Percentiles rank a stretch among this genome's conserved stretches.
These are phyloP conservation scores for Phenacoccus solenopsis DNA, from an alignment of 1,140 invertebrate species.

Conservation along the genomic window DNA sequence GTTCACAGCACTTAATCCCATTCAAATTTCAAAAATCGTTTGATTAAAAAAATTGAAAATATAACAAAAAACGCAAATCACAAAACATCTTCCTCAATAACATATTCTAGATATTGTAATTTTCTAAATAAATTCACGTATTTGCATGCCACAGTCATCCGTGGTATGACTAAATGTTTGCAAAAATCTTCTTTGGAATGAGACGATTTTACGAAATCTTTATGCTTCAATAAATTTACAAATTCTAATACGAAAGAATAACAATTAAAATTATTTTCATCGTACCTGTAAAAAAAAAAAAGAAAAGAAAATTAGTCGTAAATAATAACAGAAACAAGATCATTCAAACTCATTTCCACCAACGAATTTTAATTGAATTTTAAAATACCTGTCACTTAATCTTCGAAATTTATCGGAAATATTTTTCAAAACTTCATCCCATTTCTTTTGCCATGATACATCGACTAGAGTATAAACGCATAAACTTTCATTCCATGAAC, in stretches of 20 bases:
- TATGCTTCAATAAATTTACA: constrained; percentile 48
- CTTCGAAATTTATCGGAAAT: constrained; percentile 48
- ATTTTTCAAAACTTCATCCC: constrained; percentile 55
- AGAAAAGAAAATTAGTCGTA: not conserved
- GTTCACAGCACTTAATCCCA: no score
- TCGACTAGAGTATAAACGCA: constrained; percentile 43
- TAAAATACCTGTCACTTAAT: constrained; percentile 41
- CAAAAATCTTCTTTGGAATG: constrained; percentile 49
- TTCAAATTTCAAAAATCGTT: no score
- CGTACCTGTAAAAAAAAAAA: constrained; percentile 38
- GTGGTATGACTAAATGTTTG: constrained; percentile 58
- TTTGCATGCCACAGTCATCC: constrained; percentile 59
- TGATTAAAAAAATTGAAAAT: no score
- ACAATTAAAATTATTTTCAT: constrained; percentile 60
- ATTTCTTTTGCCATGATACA: constrained; percentile 52
- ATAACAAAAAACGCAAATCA: no score
- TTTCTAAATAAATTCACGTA: constrained; percentile 66
- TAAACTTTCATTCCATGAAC: constrained; percentile 54
- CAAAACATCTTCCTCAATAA: no score
- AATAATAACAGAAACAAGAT: no score
- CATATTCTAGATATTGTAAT: constrained; percentile 30
- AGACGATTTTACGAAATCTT: constrained; percentile 46
- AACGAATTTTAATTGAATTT: not conserved
- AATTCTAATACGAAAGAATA: constrained; percentile 67
- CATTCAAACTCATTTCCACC: no score